Base-by-base conservation (phyloP, 1,140 invertebrate species). In the Berghia stephanieae region DNA sequence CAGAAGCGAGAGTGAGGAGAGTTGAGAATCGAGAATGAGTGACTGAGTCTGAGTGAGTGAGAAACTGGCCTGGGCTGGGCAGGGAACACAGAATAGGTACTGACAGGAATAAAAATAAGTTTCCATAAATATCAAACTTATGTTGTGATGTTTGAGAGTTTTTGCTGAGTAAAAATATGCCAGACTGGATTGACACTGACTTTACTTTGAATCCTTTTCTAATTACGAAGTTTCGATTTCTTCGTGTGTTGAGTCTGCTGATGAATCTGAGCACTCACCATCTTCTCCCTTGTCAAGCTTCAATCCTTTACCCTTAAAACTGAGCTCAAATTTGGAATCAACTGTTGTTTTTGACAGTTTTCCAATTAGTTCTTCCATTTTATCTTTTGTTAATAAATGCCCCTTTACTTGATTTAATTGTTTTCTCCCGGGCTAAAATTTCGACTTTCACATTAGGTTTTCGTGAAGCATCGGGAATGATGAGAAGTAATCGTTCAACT, bases 261-360 rank as follows among this genome's bases (percentile, higher is more conserved):
- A n/a, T n/a, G n/a, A n/a, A n/a, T n/a, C n/a, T n/a, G n/a, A 43
- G 31, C 36, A 69, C 84, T 90, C 91, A 94, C 93, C 93, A 89
- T 94, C 93, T 75, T 92, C 90, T 78, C 90, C 92, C 4, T 90
- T 91, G 83, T 94, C 90, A 60, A 94, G 89, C 88, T 94, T 94
- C 31, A 94, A 87, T 8, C 91, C 91, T 88, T 91, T 91, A 10
- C 92, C 93, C 78, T 92, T 92, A 87, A 95, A 94, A 83, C 86
- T 89, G 4, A 91, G 79, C 71, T 85, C 83, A 72, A 82, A 70
- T 67, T 79, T 79, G 40, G 82, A 78, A n/a, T 82, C 81, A 42
- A 88, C 86, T 71, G 79, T 82, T 43, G 86, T 83, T 52, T 82
- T 66, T 10, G 83, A 81, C 18, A 88, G 60, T 55, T 81, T 74